A percentile compares a stretch with the other conserved stretches of the same genome.
Conservation (phyloP, 2,888 invertebrate species). For the Chaitophorus viminalis region DNA sequence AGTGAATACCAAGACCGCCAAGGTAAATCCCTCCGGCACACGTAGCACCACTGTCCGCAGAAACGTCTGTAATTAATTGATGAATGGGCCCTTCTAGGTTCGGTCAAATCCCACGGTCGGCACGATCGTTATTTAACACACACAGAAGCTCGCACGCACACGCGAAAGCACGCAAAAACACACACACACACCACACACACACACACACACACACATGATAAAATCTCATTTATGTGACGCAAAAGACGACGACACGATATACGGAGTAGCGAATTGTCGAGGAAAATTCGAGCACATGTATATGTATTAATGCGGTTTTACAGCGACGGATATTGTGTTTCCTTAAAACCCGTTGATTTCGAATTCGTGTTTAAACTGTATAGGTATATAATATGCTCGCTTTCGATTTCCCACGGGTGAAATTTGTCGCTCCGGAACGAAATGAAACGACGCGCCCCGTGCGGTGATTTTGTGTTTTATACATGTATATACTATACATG, state of each 20-base stretch:
- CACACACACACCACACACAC: not conserved
- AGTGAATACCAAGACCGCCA: not conserved
- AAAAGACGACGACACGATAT: no score
- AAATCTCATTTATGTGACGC: no score
- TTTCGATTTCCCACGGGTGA: conserved; percentile 22
- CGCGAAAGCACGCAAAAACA: no score
- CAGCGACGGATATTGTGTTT: conserved; percentile 13
- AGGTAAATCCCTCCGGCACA: conserved; percentile 10
- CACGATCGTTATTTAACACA: conserved; percentile 22
- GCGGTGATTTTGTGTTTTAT: not conserved
- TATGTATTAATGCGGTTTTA: not conserved
- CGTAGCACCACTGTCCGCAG: not conserved
- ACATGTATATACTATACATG: no score
- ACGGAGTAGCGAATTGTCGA: not conserved
- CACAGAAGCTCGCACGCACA: not conserved
- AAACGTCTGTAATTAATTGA: conserved; percentile 53
- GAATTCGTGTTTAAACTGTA: no score
- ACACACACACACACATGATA: no score
- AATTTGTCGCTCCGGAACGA: not conserved
- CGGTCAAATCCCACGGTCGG: conserved; percentile 30
- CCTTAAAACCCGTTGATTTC: not conserved
- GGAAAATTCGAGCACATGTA: not conserved
- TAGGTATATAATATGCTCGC: no score
- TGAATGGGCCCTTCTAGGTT: conserved; percentile 11
- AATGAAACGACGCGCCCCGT: not conserved